phyloP scores from a whole-genome alignment of 2,797 vertebrate species.

The Cichlasoma orientale region DNA sequence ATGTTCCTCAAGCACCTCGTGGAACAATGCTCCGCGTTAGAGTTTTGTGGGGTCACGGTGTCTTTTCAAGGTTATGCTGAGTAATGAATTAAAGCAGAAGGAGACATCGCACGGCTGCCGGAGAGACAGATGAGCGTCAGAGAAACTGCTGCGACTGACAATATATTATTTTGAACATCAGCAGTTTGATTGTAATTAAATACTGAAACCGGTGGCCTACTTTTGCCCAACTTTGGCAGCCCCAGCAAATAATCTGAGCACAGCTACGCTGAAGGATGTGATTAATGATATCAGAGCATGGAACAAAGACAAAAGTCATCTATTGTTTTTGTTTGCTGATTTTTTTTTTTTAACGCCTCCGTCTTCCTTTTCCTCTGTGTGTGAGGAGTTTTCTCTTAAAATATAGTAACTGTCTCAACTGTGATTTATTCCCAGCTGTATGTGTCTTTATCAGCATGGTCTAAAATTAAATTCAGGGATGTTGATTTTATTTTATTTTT shows the following conservation, averaged over 20 bases:
- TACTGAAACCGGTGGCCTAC: conserved; percentile 42
- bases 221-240: conserved; percentile 46
- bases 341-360: not conserved
- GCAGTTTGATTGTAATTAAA: conserved; percentile 68
- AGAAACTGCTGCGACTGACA: conserved; percentile 54
- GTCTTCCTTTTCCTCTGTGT: not conserved
- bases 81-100: conserved; percentile 28
- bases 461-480: conserved; percentile 22
- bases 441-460: not conserved
- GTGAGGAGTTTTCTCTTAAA: not conserved
- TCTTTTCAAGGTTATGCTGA: conserved; percentile 13
- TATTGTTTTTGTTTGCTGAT: conserved; percentile 38
- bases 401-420: not conserved
- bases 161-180: conserved; percentile 50
- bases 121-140: conserved; percentile 20
- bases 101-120: not conserved
- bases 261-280: conserved; percentile 43
- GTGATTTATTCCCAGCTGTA: conserved; percentile 24
- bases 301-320: conserved; percentile 30
- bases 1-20: not conserved
- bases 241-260: conserved; percentile 26
- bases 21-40: not conserved
- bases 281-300: conserved; percentile 44
- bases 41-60: not conserved
- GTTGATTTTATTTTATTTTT: not conserved